Evolutionary conservation across 2,797 vertebrate species (phyloP).

Genomic region (Lepilemur ruficaudatus): DNA sequence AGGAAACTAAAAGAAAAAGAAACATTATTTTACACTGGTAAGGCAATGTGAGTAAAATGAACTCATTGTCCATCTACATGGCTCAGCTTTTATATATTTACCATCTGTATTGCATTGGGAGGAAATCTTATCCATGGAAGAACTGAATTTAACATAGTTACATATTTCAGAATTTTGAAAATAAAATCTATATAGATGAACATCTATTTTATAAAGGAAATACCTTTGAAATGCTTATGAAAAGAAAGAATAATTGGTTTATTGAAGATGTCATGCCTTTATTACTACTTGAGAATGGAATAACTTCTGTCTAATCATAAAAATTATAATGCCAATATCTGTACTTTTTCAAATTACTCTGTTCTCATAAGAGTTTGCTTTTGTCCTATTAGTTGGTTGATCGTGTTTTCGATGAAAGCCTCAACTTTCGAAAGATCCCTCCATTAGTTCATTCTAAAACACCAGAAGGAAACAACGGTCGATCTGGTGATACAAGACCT

Average conservation of each 20-base stretch:
- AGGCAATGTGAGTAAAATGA: conserved; percentile 63
- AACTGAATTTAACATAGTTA: conserved; percentile 48
- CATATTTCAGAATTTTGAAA: conserved; percentile 43
- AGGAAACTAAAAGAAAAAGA: conserved; percentile 69
- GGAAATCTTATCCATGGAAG: conserved; percentile 2
- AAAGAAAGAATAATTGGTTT: conserved; percentile 69
- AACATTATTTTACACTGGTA: conserved; percentile 67
- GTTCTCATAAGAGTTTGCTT: conserved; percentile 71
- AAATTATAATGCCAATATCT: conserved; percentile 49
- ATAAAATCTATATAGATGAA: conserved; percentile 30
- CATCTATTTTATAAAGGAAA: conserved; percentile 36
- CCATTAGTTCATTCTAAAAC: conserved; percentile 92
- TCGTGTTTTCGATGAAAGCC: conserved; percentile 98
- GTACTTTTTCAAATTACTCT: conserved; percentile 54
- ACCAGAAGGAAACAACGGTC: conserved; percentile 91
- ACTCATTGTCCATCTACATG: conserved; percentile 50
- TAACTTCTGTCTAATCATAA: conserved; percentile 64
- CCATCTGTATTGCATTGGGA: conserved; percentile 40
- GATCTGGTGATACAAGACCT: conserved; percentile 89
- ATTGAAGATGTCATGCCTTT: conserved; percentile 57
- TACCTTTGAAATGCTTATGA: conserved; percentile 33
- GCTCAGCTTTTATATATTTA: conserved; percentile 38
- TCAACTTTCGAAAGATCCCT: conserved; percentile 98
- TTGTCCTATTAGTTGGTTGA: conserved; percentile 92
- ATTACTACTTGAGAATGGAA: conserved; percentile 69